Percentiles rank a stretch among this genome's conserved stretches.
Conservation (phyloP, 2,797 vertebrate genomes). For the Gymnopithys bicolor region DNA sequence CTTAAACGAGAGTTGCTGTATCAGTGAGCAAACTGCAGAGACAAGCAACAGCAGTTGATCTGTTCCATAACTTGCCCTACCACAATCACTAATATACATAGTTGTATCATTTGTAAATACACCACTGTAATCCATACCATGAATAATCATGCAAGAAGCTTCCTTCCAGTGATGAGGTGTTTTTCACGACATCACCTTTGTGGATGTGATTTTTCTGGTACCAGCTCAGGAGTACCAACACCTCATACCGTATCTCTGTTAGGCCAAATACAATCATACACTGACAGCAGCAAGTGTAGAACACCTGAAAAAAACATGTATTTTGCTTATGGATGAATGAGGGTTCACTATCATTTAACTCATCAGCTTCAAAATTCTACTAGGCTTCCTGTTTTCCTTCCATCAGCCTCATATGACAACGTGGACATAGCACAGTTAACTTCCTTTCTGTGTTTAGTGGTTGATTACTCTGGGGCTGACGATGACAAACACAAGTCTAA, state of each 20-base stretch:
- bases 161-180: background rate
- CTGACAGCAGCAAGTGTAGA: background rate
- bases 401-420: background rate
- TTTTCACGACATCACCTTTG: background rate
- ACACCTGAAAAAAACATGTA: background rate
- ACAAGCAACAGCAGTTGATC: background rate
- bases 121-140: no score
- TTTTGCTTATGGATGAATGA: background rate
- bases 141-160: background rate
- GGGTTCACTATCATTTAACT: background rate
- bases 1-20: background rate
- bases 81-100: background rate
- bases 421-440: background rate
- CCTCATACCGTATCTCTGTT: background rate
- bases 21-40: background rate
- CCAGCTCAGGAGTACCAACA: background rate
- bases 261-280: background rate
- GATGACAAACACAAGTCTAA: background rate
- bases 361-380: background rate
- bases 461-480: background rate
- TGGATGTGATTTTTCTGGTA: background rate
- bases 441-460: background rate
- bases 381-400: background rate
- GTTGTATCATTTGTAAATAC: fast-evolving
- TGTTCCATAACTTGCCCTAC: background rate